Evolutionary conservation across 2,113 vertebrate species (phyloP).

Genomic region (Anseranas semipalmata): DNA sequence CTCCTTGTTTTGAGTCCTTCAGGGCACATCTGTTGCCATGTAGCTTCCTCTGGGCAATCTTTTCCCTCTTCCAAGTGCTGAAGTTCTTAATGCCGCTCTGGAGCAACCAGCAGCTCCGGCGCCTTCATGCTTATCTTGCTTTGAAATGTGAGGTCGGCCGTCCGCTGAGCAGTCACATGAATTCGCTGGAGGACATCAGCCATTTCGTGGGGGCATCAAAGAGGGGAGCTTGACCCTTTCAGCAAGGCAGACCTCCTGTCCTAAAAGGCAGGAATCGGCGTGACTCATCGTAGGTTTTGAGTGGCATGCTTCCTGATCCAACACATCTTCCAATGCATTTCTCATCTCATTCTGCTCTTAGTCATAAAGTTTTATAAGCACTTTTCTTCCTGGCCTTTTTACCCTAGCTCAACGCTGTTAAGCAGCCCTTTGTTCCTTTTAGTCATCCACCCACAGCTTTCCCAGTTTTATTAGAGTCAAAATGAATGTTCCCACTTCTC

Average conservation of each 20-base stretch:
- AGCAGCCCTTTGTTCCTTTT: constrained; percentile 68
- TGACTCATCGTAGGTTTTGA: background rate
- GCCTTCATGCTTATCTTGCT: background rate
- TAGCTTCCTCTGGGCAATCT: background rate
- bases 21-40: background rate
- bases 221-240: background rate
- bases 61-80: background rate
- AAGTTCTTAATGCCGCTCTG: background rate
- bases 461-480: constrained; percentile 60
- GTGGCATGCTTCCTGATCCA: background rate
- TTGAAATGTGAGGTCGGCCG: background rate
- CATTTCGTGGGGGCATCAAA: fast-evolving
- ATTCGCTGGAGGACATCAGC: background rate
- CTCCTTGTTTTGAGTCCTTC: background rate
- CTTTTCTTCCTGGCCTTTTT: constrained; percentile 66
- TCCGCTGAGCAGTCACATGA: background rate
- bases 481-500: constrained; percentile 49
- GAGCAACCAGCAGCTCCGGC: background rate
- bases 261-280: background rate
- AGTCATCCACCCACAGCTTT: constrained; percentile 71
- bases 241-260: background rate
- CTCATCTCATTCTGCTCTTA: constrained; percentile 46
- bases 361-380: constrained; percentile 54
- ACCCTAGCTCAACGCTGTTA: constrained; percentile 25
- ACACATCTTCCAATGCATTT: background rate